Base-by-base conservation (phyloP, 2,113 vertebrate genomes). In the Mastomys coucha region DNA sequence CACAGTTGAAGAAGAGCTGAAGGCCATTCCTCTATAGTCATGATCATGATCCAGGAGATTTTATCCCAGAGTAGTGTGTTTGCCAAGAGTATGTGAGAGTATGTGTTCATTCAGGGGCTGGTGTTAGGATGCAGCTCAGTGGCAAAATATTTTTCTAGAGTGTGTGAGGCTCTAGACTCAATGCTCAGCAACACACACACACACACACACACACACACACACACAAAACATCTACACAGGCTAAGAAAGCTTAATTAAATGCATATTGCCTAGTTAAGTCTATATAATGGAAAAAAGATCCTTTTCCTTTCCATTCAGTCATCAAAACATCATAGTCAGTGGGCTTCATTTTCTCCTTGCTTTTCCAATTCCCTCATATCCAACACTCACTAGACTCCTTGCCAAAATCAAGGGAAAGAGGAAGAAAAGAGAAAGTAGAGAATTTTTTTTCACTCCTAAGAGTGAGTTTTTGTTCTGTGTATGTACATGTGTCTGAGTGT, bases 1-100 rank as follows among this genome's bases (percentile, higher is more conserved):
- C 70, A 26, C 53, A 28, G 28, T 51, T 87, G 53, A 96, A 77
- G n/a, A 82, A 94, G 51, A 94, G 17, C 33, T 91, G 19, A 28
- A 70, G 19, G 17, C n/a, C 42, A 45, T 63, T 7, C 69, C 11
- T 72, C 12, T 11, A 7, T 17, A 33, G 1, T 65, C 80, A 1
- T 88, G 67, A 67, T 65, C 80, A 1, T 88, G 67, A 67, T 28
- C n/a, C 53, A 85, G 36, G n/a, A 80, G 20, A 16, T 49, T 85
- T 67, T 73, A 17, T 16, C 63, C 31, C 31, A 73, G 26, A 77
- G 42, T 39, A 14, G 17, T 33, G 22, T 53, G n/a, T 8, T 78
- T 85, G 39, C 53, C 49, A 60, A 45, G 51, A 70, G n/a, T n/a
- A n/a, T n/a, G n/a, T n/a, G n/a, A n/a, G n/a, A n/a, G n/a, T n/a